A percentile compares a stretch with the other conserved stretches of the same genome.
These are phyloP conservation scores for Proisotoma minuta DNA, from an alignment of 2,888 invertebrate genomes.

Conservation along the genomic window DNA sequence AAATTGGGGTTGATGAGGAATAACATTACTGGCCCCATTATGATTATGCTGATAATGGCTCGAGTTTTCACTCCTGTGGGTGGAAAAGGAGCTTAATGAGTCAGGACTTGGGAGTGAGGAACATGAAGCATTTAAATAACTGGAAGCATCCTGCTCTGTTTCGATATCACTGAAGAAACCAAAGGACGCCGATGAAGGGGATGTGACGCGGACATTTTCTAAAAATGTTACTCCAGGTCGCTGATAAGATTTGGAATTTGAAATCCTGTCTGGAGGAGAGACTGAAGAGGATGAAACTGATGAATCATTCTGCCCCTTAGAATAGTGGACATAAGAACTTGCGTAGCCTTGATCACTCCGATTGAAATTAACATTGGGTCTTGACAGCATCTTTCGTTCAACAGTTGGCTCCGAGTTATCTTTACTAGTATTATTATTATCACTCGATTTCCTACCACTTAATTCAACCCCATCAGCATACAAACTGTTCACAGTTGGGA, in stretches of 20 bases:
- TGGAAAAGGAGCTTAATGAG: constrained; percentile 35
- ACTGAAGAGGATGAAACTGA: constrained; percentile 5
- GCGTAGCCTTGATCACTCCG: constrained; percentile 33
- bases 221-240: constrained; percentile 21
- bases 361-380: constrained; percentile 34
- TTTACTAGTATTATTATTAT: constrained; percentile 4
- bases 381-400: neutral
- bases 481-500: constrained; percentile 18
- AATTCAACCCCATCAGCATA: constrained; percentile 18
- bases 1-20: neutral
- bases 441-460: constrained; percentile 24
- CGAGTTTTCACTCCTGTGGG: constrained; percentile 9
- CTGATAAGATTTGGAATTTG: neutral
- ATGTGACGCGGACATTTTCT: constrained; percentile 14
- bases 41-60: constrained; percentile 3
- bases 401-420: neutral
- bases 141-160: constrained; percentile 28
- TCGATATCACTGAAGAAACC: constrained; percentile 22
- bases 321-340: neutral
- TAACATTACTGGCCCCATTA: constrained; percentile 6
- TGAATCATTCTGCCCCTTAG: constrained; percentile 6
- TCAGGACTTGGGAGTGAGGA: constrained; percentile 41
- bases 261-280: constrained; percentile 17
- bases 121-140: constrained; percentile 31
- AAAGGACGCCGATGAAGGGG: constrained; percentile 7